A percentile compares a stretch with the other conserved stretches of the same genome.
Conservation (phyloP, 2,113 vertebrate species). For the Megaceryle maxima region DNA sequence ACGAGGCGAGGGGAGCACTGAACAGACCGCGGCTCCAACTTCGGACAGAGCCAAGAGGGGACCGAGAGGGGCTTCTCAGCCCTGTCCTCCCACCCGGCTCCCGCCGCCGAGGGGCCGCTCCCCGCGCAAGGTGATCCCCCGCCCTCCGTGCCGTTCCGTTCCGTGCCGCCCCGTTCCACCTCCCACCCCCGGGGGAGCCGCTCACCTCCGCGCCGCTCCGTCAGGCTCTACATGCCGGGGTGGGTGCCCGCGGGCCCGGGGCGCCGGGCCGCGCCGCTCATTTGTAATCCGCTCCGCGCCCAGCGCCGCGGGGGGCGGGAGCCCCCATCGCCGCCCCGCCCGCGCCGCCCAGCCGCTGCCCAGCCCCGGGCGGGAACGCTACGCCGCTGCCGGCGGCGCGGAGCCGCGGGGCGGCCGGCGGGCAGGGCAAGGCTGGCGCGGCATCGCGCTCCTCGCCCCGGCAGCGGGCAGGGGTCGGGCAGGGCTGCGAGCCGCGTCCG, state of each 20-base stretch:
- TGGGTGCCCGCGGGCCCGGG: neutral
- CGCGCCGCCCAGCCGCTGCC: neutral
- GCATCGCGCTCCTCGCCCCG: neutral
- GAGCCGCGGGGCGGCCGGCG: neutral
- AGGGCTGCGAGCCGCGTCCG: neutral
- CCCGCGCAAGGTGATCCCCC: neutral
- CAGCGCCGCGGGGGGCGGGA: neutral
- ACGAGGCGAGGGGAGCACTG: neutral
- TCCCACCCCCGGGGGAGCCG: neutral
- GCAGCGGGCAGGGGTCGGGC: neutral
- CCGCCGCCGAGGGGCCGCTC: neutral
- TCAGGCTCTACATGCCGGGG: neutral
- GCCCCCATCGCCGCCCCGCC: neutral
- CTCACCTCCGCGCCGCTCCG: neutral
- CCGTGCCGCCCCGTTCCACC: too few species aligned
- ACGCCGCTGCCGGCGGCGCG: neutral
- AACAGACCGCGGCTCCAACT: neutral
- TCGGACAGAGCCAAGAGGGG: neutral
- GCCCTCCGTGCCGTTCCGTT: too few species aligned
- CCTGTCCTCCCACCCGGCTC: neutral
- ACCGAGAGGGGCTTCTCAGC: neutral
- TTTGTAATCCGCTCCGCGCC: neutral
- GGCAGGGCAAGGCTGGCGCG: neutral
- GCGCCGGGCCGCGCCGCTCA: neutral
- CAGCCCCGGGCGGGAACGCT: neutral